These are phyloP conservation scores for Drosophila greeni DNA, from an alignment of 2,888 invertebrate species.

Conservation along the genomic window DNA sequence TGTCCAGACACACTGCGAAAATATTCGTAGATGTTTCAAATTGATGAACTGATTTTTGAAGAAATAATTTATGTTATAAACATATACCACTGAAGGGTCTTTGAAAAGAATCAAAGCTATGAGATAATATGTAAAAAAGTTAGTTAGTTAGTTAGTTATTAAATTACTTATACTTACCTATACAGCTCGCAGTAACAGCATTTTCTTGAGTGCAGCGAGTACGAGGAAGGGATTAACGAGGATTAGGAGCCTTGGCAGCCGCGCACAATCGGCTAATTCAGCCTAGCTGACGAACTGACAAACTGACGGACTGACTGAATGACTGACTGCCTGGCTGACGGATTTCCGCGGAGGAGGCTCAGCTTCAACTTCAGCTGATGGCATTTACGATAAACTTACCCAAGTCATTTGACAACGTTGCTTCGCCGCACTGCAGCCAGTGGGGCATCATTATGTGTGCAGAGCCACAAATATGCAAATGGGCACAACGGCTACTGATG, in stretches of 20 bases:
- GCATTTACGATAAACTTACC: conserved; percentile 77
- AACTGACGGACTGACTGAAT: conserved; percentile 45
- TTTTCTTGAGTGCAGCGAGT: conserved; percentile 19
- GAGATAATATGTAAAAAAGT: too few species aligned
- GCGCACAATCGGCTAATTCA: conserved; percentile 41
- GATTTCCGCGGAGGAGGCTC: conserved; percentile 37
- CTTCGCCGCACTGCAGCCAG: conserved; percentile 32
- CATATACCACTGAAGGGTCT: too few species aligned
- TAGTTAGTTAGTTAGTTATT: too few species aligned
- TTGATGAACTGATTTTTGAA: too few species aligned
- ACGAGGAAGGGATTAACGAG: conserved; percentile 66
- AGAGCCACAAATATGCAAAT: conserved; percentile 58
- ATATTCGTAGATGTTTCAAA: not conserved
- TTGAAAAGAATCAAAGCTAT: too few species aligned
- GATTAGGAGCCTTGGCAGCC: conserved; percentile 55
- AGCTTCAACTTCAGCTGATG: conserved; percentile 67
- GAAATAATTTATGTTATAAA: too few species aligned
- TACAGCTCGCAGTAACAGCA: not conserved
- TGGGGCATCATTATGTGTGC: conserved; percentile 62
- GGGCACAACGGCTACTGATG: conserved; percentile 52
- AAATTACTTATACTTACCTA: too few species aligned
- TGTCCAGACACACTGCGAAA: conserved; percentile 17
- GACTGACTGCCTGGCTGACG: conserved; percentile 55
- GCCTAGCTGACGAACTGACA: conserved; percentile 25
- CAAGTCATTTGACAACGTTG: conserved; percentile 75